Base-by-base conservation (phyloP, 2,797 vertebrate genomes). In the Girardinus metallicus region DNA sequence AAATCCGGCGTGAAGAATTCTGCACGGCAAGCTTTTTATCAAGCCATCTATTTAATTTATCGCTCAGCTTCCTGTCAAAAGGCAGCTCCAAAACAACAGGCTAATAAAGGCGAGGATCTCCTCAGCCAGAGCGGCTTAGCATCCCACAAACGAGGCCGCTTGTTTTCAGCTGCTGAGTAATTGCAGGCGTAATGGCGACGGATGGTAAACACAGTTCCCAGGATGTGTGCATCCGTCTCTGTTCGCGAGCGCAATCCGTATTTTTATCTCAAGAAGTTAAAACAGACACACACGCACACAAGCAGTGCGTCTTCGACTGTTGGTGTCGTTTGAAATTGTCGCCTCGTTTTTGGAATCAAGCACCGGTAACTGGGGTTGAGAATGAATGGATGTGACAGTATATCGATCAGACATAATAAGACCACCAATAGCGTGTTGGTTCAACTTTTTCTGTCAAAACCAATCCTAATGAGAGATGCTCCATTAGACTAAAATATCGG, bases 11-110 rank as follows among this genome's bases (percentile, higher is more conserved):
- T 90, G 85, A 91, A 90, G 82, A 91, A 92, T 93, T 93, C 91
- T 86, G 85, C 90, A 89, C 88, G 73, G 93, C 91, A 87, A 89
- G 92, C 85, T 88, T 94, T 95, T 94, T 94, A 95, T 95, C 94
- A 94, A 90, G 88, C 82, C 88, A 93, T 95, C 92, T 94, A 90
- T 94, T 94, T 90, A 93, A 95, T 95, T 94, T 93, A 92, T 93
- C 71, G 86, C 89, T 86, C 83, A 81, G 89, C 88, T 90, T 92
- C 90, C 91, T 93, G 92, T 94, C 92, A 92, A 91, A 93, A 91
- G 89, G 90, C 91, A 83, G 83, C 86, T 88, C 75, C 88, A 84
- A 88, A 92, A 94, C 92, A 93, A 90, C 92, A 87, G 85, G 78
- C 90, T 93, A 92, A 93, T 93, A 92, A 94, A 92, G 91, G 85